Evolutionary conservation across 2,113 vertebrate species (phyloP).

Genomic region (Cololabis saira): DNA sequence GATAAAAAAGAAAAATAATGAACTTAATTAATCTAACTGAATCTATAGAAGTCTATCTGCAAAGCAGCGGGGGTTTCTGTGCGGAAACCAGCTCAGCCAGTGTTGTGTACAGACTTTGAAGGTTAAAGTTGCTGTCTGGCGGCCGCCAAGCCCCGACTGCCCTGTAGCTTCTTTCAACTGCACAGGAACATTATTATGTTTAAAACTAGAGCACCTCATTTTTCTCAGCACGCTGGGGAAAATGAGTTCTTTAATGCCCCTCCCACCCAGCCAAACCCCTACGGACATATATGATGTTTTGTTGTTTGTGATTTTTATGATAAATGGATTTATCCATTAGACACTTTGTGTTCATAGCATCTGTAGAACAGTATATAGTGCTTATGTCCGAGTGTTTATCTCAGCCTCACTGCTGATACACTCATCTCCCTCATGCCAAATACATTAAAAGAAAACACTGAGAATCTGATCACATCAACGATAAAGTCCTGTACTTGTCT

Average conservation of each 20-base stretch:
- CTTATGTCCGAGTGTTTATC: background rate
- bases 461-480: too few species aligned
- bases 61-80: too few species aligned
- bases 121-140: slow-evolving; percentile 42
- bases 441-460: too few species aligned
- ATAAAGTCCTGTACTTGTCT: too few species aligned
- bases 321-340: slow-evolving; percentile 45
- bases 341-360: slow-evolving; percentile 11
- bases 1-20: too few species aligned
- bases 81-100: background rate
- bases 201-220: slow-evolving; percentile 40
- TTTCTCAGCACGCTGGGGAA: slow-evolving; percentile 30
- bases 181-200: slow-evolving; percentile 32
- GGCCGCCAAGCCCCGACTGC: slow-evolving; percentile 31
- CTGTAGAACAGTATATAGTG: too few species aligned
- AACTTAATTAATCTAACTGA: too few species aligned
- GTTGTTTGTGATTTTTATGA: slow-evolving; percentile 40
- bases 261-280: background rate
- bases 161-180: slow-evolving; percentile 42
- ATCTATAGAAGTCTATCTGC: too few species aligned
- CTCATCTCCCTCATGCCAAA: too few species aligned
- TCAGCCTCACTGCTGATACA: too few species aligned
- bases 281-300: slow-evolving; percentile 41
- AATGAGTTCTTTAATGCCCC: slow-evolving; percentile 17
- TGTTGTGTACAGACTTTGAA: slow-evolving; percentile 24